Base-by-base conservation (phyloP, 1,140 invertebrate species). In the Tetranychus urticae region DNA sequence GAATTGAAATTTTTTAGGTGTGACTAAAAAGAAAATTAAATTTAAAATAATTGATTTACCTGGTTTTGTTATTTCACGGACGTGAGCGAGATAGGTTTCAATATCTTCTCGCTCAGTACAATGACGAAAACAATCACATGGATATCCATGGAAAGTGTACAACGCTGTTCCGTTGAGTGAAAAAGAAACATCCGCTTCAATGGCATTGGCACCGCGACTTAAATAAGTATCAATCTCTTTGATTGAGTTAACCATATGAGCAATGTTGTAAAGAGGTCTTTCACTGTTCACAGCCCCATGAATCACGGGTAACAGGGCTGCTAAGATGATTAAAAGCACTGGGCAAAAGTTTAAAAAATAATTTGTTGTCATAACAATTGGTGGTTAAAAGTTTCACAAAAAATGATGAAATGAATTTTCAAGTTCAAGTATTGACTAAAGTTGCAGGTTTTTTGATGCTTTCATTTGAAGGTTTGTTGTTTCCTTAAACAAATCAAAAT, bases 241-340 rank as follows among this genome's bases (percentile, higher is more conserved):
- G 14, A 69, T 58, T 2, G 66, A 68, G 54, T 69, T 69, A 3
- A 68, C 68, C 68, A 69, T 69, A 46, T 69, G 68, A 35, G 64
- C 68, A 36, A 69, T 67, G 39, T 66, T 65, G 23, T 62, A 69
- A 33, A 69, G 52, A 31, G 68, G 68, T 60, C 63, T 5, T 6
- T 5, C 39, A 42, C 23, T 23, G 23, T 23, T 23, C 23, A 23
- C 23, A 23, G 39, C 39, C 10, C 39, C 39, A 42, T 42, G 39
- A 42, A 42, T 10, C 39, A 42, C 23, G 23, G 23, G 23, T 23
- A 23, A 23, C 23, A 23, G 23, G 23, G 23, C 23, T 23, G 23
- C 23, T 23, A 23, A 23, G 23, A 23, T 23, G 23, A 23, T 23
- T 23, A 23, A 23, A 23, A 23, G 23, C 23, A 23, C 23, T 23